Evolutionary conservation across 2,797 vertebrate species (phyloP), one percentile per base, ranked within the genome.

Genomic region (Chaetodon trifasciatus): DNA sequence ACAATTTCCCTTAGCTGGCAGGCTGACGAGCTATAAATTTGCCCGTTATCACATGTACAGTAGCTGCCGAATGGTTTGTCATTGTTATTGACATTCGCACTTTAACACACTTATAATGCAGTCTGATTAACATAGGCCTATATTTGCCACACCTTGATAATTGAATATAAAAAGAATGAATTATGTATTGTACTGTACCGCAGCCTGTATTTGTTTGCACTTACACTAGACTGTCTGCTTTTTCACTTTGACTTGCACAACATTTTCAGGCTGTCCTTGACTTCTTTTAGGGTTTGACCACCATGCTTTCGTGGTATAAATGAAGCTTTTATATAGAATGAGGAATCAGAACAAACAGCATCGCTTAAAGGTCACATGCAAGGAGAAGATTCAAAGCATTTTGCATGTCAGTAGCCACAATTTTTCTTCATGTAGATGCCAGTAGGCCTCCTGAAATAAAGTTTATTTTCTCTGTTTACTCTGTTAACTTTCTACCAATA

Each of bases 381-480:
- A 28, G 24, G 44, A 64, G 6, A 71, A 47, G 15, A 66, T 44
- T 69, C 23, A 28, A 65, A 74, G 28, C 44, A 13, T 55, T 75
- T 74, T 42, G 24, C 2, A 50, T 46, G 12, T 10, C 24, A 24
- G 0, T 16, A 21, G 39, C 24, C 8, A 16, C 17, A 46, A 42
- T 64, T 68, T 52, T 21, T 12, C 37, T 3, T 1, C 21, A 64
- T 74, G 9, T 56, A 47, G 17, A 73, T 28, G 57, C 17, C 49
- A 15, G 9, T 5, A n/a, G 47, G 37, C 13, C 15, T 21, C 40
- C 28, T 71, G 40, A 69, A 78, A 70, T 1, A 81, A 74, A 70
- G 10, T 52, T 12, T 74, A 39, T 75, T 68, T 74, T 64, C 19
- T 71, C 24, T n/a, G 12, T 73, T 63, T 70, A 39, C 39, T 66